Percentiles rank a stretch among this genome's conserved stretches.
phyloP scores from a whole-genome alignment of 2,888 invertebrate genomes.

The Yponomeuta malinellus region DNA sequence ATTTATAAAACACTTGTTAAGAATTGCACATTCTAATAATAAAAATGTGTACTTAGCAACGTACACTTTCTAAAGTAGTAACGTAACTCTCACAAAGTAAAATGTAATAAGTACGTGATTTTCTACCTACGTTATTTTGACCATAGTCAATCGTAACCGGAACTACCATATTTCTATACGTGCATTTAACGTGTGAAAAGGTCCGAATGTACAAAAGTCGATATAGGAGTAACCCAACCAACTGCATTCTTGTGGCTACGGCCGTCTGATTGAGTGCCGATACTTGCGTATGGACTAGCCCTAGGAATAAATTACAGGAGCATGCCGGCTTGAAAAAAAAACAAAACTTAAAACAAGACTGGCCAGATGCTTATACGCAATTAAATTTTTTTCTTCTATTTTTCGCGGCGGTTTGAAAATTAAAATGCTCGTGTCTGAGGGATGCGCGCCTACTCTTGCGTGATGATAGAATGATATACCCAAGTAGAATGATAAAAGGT shows the following conservation, averaged over 20 bases:
- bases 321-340: not conserved
- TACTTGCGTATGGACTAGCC: constrained; percentile 32
- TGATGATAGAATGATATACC: not conserved
- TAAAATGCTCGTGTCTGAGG: not conserved
- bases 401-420: not conserved
- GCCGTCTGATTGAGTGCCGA: constrained; percentile 46
- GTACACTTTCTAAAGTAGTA: too few relatives aligned
- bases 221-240: not conserved
- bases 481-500: not conserved
- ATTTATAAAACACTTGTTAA: too few relatives aligned
- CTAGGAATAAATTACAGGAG: constrained; percentile 46
- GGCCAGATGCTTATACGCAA: constrained; percentile 6
- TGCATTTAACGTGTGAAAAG: too few relatives aligned
- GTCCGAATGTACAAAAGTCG: not conserved
- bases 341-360: not conserved
- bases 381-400: constrained; percentile 3
- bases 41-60: too few relatives aligned
- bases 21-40: too few relatives aligned
- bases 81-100: too few relatives aligned
- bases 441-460: not conserved
- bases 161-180: too few relatives aligned
- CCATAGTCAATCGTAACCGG: too few relatives aligned
- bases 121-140: too few relatives aligned
- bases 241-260: constrained; percentile 49
- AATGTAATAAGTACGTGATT: too few relatives aligned